Conservation (phyloP, 2,888 invertebrate genomes). For the Stegophylla sp. region DNA sequence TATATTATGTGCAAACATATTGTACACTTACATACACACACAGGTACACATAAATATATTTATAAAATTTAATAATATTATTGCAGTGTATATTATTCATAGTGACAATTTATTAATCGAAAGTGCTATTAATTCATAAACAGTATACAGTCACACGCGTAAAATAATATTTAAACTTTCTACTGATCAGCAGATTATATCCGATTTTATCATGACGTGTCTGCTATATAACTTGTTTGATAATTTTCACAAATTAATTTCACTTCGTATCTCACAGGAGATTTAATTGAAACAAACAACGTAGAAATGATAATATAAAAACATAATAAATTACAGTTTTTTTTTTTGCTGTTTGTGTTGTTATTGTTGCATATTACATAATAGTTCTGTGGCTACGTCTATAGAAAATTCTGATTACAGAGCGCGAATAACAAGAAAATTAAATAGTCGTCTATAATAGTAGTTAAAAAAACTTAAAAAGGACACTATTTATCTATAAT, state of each 20-base stretch:
- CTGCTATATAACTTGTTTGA: background rate
- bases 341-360: too few species aligned
- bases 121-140: background rate
- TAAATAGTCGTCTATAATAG: constrained; percentile 19
- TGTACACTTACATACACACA: background rate
- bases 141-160: background rate
- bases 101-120: background rate
- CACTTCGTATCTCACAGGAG: background rate
- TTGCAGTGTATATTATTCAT: background rate
- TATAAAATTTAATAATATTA: too few species aligned
- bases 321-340: too few species aligned
- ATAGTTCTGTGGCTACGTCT: background rate
- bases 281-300: background rate
- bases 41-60: too few species aligned
- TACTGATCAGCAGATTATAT: background rate
- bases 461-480: constrained; percentile 19
- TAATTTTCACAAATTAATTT: background rate
- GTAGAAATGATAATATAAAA: too few species aligned
- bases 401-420: background rate
- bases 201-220: constrained; percentile 5
- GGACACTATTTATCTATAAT: background rate
- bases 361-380: background rate
- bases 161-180: background rate
- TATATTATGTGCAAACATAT: background rate
- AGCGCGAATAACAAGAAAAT: background rate